Evolutionary conservation across 2,888 invertebrate genomes (phyloP).

Genomic region (Ectemnius continuus): DNA sequence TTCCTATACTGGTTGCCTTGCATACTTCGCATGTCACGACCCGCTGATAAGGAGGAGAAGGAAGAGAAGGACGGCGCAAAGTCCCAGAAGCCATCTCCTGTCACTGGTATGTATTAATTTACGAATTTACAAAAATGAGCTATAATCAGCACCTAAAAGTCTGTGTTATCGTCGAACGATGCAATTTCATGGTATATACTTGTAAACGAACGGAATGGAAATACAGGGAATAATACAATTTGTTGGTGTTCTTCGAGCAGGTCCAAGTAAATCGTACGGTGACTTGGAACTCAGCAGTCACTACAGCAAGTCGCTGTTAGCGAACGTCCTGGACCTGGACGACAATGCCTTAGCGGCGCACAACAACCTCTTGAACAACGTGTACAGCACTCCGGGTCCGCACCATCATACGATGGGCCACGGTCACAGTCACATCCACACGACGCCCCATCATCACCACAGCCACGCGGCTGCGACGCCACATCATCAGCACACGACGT

Average conservation of each 20-base stretch:
- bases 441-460: conserved; percentile 77
- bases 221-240: no score
- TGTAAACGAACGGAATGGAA: not conserved
- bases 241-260: conserved; percentile 77
- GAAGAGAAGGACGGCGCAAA: conserved; percentile 75
- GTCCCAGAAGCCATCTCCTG: conserved; percentile 77
- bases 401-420: conserved; percentile 75
- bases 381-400: conserved; percentile 76
- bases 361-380: conserved; percentile 76
- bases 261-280: conserved; percentile 85
- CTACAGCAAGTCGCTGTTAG: conserved; percentile 96
- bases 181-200: not conserved
- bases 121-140: not conserved
- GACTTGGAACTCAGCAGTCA: conserved; percentile 93
- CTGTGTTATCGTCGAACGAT: not conserved
- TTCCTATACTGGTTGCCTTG: conserved; percentile 99
- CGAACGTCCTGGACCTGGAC: conserved; percentile 98
- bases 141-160: not conserved
- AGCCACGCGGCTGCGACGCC: conserved; percentile 72
- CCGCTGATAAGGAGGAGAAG: conserved; percentile 79
- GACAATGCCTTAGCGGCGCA: conserved; percentile 84
- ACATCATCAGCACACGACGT: conserved; percentile 66
- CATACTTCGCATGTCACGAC: conserved; percentile 95
- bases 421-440: conserved; percentile 76
- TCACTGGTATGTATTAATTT: conserved; percentile 67